Evolutionary conservation across 2,797 vertebrate genomes (phyloP), one percentile per base, ranked within the genome.

Genomic region (Tenualosa thibaudeaui): DNA sequence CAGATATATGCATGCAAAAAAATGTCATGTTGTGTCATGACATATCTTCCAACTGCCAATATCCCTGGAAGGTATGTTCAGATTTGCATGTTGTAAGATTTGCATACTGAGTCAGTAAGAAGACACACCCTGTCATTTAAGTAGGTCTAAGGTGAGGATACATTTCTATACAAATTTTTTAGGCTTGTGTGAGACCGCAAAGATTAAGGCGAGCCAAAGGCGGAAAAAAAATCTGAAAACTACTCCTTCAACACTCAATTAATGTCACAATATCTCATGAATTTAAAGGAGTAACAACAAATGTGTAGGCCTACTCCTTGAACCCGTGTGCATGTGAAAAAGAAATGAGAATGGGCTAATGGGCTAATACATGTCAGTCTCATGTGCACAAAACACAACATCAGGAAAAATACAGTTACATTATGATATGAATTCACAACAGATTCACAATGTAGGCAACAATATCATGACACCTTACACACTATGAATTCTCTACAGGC

Each of bases 51-150:
- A 71, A 71, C 65, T 31, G 65, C 10, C 65, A 68, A 37, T 71
- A 31, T 17, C 26, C 26, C 65, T 31, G 31, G 13, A 71, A 71
- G 26, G 65, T 37, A 37, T 71, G 26, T 17, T 37, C 12, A n/a
- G 62, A 89, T 90, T 91, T 92, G 87, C 90, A 90, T 90, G 88
- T 40, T 75, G 84, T 51, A 31, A 75, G 88, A 94, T 94, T 95
- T 95, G 93, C 94, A 95, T 95, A 94, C 49, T 90, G 0, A 7
- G 88, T 89, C 60, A 51, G 10, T 9, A 51, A 40, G 22, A 58
- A 31, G 90, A 86, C 24, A 50, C 85, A 87, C 54, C 71, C 6
- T 40, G 51, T 37, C 17, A 84, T 75, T 19, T 4, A 3, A n/a
- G 40, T 40, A 56, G 75, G 54, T 22, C 49, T 13, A 53, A 56